Conservation (phyloP, 2,888 invertebrate species). For the Microdon myrmicae region DNA sequence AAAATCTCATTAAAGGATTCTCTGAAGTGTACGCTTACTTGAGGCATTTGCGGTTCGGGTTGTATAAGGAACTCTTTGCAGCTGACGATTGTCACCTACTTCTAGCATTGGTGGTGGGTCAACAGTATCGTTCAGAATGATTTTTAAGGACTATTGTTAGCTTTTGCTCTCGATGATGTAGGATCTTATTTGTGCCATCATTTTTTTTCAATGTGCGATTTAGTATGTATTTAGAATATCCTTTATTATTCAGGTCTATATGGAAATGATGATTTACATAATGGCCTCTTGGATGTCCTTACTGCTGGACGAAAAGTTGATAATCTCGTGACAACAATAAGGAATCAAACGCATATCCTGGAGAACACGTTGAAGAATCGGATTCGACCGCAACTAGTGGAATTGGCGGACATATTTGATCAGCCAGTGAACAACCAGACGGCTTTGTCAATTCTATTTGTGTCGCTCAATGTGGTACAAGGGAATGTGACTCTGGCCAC, state of each 20-base stretch:
- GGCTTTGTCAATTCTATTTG: constrained; percentile 76
- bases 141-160: constrained; percentile 7
- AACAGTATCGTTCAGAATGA: constrained; percentile 14
- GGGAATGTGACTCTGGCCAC: constrained; percentile 81
- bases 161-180: too few relatives aligned
- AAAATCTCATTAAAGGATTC: constrained; percentile 30
- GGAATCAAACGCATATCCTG: constrained; percentile 83
- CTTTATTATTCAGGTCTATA: constrained; percentile 74
- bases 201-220: too few relatives aligned
- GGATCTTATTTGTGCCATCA: too few relatives aligned
- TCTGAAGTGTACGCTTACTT: constrained; percentile 5
- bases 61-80: constrained; percentile 19
- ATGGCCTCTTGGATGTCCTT: constrained; percentile 84
- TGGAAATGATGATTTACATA: constrained; percentile 94
- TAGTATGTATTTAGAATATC: too few relatives aligned
- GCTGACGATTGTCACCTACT: constrained; percentile 13
- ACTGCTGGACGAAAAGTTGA: constrained; percentile 85
- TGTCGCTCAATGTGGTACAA: constrained; percentile 76
- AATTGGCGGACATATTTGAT: constrained; percentile 81
- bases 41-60: constrained; percentile 11
- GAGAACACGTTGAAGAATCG: constrained; percentile 79
- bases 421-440: constrained; percentile 82
- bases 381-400: constrained; percentile 76
- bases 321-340: constrained; percentile 79
- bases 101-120: constrained; percentile 10